A percentile compares a stretch with the other conserved stretches of the same genome.
Conservation (phyloP, 2,113 vertebrate species). For the Meles meles region DNA sequence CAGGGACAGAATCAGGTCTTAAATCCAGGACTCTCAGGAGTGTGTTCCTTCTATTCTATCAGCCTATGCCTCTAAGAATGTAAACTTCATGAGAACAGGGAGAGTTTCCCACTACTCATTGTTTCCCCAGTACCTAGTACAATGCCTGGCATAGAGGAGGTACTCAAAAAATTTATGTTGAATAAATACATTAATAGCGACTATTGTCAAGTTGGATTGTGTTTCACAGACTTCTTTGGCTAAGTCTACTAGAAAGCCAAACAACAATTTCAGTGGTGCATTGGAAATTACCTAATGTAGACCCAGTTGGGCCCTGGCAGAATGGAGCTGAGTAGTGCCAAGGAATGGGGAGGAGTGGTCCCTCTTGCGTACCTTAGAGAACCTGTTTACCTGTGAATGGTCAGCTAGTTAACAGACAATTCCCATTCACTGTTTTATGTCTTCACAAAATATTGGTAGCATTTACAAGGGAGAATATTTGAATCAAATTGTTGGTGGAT, state of each 20-base stretch:
- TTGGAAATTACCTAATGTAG: neutral
- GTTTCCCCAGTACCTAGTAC: neutral
- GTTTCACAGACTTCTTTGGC: conserved; percentile 22
- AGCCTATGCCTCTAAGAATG: neutral
- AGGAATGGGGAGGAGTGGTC: neutral
- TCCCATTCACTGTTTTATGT: conserved; percentile 19
- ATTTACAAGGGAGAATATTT: conserved; percentile 25
- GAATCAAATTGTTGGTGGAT: conserved; percentile 32
- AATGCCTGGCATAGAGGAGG: neutral
- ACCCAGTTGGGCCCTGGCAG: neutral
- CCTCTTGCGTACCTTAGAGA: neutral
- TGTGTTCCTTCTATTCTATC: conserved; percentile 20
- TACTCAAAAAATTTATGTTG: conserved; percentile 17
- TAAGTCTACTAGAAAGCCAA: conserved; percentile 6
- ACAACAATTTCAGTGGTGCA: neutral
- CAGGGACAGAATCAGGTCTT: neutral
- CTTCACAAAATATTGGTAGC: conserved; percentile 1
- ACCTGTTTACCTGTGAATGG: conserved; percentile 19
- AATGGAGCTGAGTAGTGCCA: neutral
- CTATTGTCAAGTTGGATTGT: neutral
- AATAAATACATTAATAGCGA: neutral
- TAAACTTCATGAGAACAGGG: neutral
- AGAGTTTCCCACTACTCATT: neutral
- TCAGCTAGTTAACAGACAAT: conserved; percentile 16
- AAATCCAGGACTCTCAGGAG: neutral